Base-by-base conservation (phyloP, 2,888 invertebrate species). In the Pristionchus mayeri region DNA sequence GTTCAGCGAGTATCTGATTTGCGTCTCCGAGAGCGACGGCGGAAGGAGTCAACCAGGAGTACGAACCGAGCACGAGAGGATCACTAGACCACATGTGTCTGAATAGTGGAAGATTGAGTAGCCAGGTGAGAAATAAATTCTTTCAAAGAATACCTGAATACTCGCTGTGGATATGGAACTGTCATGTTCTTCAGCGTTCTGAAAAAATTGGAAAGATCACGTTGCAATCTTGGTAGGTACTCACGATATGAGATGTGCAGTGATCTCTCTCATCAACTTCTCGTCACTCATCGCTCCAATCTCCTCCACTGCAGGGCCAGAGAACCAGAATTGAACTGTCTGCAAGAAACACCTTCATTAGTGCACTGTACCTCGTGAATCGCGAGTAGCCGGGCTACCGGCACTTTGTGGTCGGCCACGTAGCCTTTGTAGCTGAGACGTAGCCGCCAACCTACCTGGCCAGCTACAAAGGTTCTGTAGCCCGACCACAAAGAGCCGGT, bases 11-110 rank as follows among this genome's bases (percentile, higher is more conserved):
- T 21, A 67, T 50, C 21, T 2, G 2, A 50, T 67, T 71, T 18
- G 84, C 71, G 54, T 84, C 84, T 0, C 84, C 84, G 4, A 84
- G 21, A 24, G 34, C 2, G 30, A 75, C 71, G 11, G 84, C 40
- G 3, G 50, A 44, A 37, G 84, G 84, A 50, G 84, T 84, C 37
- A 48, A 54, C 71, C 27, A 84, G 27, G 84, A 84, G 40, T 84
- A 84, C 24, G 71, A 71, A 84, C 84, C 84, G 24, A 84, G 71
- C n/a, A 52, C 18, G 18, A 84, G 84, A 21, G 84, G 75, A n/a
- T 71, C 52, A 1, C 11, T 21, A 24, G 50, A 71, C 84, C 84
- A 84, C n/a, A 34, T 30, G 44, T 50, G 63, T 34, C 63, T 82
- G 24, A 2, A 30, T 48, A 18, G 21, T 9, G 37, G n/a, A 40